phyloP scores from a whole-genome alignment of 2,888 invertebrate species.

The Rhyacophila evoluta region DNA sequence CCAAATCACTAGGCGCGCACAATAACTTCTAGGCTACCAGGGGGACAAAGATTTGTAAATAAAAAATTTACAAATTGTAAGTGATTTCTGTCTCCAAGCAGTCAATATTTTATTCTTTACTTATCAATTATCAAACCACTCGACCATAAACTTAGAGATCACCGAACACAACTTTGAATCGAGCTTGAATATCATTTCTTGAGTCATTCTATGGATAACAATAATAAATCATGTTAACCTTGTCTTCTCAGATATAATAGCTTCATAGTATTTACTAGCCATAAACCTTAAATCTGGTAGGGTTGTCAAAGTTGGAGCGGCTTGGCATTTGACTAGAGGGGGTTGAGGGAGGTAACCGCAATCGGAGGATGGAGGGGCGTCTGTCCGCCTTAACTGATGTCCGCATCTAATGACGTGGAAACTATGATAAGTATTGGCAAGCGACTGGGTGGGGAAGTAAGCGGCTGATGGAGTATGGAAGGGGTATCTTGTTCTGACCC shows the following conservation, averaged over 20 bases:
- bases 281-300: not conserved
- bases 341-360: not conserved
- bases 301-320: not conserved
- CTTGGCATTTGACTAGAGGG: constrained; percentile 1
- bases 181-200: too few relatives aligned
- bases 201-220: too few relatives aligned
- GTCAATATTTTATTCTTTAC: too few relatives aligned
- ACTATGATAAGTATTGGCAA: constrained; percentile 50
- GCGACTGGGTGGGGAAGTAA: constrained; percentile 5
- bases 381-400: constrained; percentile 40
- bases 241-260: not conserved
- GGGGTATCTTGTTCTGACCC: constrained; percentile 19
- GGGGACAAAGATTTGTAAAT: too few relatives aligned
- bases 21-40: too few relatives aligned
- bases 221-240: too few relatives aligned
- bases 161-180: too few relatives aligned
- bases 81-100: too few relatives aligned
- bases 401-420: constrained; percentile 53
- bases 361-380: not conserved
- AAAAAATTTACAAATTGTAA: too few relatives aligned
- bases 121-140: too few relatives aligned
- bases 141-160: too few relatives aligned
- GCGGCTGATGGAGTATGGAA: not conserved
- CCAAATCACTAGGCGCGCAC: too few relatives aligned
- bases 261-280: not conserved